phyloP scores from a whole-genome alignment of 2,113 vertebrate species.

The Bothrops jararaca region DNA sequence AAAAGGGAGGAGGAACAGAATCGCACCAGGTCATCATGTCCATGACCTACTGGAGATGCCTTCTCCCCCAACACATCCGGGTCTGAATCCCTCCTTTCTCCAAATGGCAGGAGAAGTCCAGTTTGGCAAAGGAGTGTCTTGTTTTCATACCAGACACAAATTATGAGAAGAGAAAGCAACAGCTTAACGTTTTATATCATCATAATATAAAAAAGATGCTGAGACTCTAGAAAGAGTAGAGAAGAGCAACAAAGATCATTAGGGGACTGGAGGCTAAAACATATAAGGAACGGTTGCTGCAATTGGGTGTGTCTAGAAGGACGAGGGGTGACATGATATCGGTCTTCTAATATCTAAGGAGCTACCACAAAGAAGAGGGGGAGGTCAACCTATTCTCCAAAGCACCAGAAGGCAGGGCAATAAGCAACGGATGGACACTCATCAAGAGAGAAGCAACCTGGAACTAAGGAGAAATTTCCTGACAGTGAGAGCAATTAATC shows the following conservation, averaged over 20 bases:
- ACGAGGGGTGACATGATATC: background rate
- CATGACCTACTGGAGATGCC: background rate
- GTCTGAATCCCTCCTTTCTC: background rate
- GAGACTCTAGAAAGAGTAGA: background rate
- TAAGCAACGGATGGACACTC: background rate
- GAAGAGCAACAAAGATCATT: background rate
- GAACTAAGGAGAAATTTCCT: background rate
- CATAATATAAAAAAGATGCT: background rate
- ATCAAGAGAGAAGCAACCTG: background rate
- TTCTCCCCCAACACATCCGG: background rate
- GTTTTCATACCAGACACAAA: background rate
- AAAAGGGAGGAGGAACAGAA: background rate
- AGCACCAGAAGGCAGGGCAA: background rate
- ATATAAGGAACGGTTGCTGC: background rate
- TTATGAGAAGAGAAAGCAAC: background rate
- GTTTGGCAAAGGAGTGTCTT: background rate
- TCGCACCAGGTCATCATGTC: accelerated
- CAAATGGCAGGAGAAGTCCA: background rate
- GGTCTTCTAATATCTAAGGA: background rate
- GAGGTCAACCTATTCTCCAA: background rate
- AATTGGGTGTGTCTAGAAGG: background rate
- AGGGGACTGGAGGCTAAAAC: background rate
- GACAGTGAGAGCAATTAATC: background rate
- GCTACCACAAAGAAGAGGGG: background rate
- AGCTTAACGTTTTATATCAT: background rate